These are phyloP conservation scores for Styela plicata DNA, from an alignment of 23 tunicate species.

Conservation along the genomic window DNA sequence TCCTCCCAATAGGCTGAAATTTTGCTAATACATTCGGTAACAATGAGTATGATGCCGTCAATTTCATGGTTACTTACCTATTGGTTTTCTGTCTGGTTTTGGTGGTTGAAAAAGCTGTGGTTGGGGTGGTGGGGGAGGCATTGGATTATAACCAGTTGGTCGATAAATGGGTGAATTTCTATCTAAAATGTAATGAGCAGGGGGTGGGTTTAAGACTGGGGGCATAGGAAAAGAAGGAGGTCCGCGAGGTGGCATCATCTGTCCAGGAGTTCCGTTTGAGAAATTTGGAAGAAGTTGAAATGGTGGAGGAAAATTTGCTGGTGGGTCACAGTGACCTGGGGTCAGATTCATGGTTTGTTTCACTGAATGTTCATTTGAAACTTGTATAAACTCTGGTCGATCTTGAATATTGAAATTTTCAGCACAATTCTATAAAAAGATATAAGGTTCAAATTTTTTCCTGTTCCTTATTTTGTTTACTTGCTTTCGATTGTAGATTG, in stretches of 20 bases:
- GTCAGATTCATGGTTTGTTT: conserved; percentile 7
- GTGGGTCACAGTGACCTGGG: conserved; percentile 12
- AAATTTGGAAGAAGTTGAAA: background rate
- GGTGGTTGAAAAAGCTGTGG: conserved; percentile 12
- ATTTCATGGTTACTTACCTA: background rate
- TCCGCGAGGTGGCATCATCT: background rate
- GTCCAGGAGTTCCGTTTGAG: background rate
- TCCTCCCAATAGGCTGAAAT: too few relatives aligned
- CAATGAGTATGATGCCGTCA: too few relatives aligned
- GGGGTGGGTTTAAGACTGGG: background rate
- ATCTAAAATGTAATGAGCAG: background rate
- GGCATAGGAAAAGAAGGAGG: background rate
- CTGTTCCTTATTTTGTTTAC: too few relatives aligned
- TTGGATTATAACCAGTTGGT: background rate
- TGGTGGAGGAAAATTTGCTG: background rate
- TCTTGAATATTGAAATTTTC: background rate
- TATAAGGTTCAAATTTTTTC: too few relatives aligned
- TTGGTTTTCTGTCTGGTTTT: background rate
- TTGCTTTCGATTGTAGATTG: too few relatives aligned
- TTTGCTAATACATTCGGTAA: too few relatives aligned
- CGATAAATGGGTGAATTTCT: background rate
- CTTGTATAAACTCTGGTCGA: background rate
- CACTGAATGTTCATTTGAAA: background rate
- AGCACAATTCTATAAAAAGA: background rate
- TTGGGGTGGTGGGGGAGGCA: conserved; percentile 19